phyloP scores from a whole-genome alignment of 1,140 invertebrate genomes.

The Ostrea edulis region DNA sequence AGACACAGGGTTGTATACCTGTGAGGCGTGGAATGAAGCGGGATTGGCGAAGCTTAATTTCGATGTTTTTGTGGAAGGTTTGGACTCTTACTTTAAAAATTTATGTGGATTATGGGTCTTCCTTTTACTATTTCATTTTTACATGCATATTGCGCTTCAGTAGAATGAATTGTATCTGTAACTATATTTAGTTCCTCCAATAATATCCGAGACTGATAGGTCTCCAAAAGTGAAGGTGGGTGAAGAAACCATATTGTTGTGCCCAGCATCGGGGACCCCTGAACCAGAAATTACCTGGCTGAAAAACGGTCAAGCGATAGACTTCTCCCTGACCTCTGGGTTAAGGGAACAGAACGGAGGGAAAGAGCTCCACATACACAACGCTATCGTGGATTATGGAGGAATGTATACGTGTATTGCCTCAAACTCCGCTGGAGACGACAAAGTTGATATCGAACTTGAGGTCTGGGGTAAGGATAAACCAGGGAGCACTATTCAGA shows the following conservation, averaged over 20 bases:
- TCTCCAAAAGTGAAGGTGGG: slow-evolving; percentile 68
- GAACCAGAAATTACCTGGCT: slow-evolving; percentile 79
- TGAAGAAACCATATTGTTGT: slow-evolving; percentile 70
- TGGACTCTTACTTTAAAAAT: slow-evolving; percentile 20
- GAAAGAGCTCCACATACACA: slow-evolving; percentile 44
- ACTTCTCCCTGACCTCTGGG: slow-evolving; percentile 46
- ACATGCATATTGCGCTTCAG: no score
- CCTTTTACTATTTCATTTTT: no score
- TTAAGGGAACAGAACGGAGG: slow-evolving; percentile 38
- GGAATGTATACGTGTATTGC: slow-evolving; percentile 69
- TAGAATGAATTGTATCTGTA: not conserved
- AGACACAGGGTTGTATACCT: slow-evolving; percentile 80
- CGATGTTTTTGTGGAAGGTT: slow-evolving; percentile 78
- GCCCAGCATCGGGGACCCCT: slow-evolving; percentile 78
- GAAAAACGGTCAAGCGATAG: slow-evolving; percentile 63
- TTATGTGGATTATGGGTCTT: no score
- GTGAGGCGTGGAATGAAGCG: slow-evolving; percentile 80
- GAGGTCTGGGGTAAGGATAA: slow-evolving; percentile 75
- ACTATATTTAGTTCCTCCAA: slow-evolving; percentile 75
- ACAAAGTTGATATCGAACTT: slow-evolving; percentile 75
- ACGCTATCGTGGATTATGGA: slow-evolving; percentile 62
- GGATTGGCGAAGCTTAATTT: slow-evolving; percentile 76
- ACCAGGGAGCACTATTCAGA: no score
- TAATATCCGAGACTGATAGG: slow-evolving; percentile 62
- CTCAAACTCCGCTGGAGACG: slow-evolving; percentile 76